Evolutionary conservation across 2,797 vertebrate species (phyloP).

Genomic region (Capromys pilorides): DNA sequence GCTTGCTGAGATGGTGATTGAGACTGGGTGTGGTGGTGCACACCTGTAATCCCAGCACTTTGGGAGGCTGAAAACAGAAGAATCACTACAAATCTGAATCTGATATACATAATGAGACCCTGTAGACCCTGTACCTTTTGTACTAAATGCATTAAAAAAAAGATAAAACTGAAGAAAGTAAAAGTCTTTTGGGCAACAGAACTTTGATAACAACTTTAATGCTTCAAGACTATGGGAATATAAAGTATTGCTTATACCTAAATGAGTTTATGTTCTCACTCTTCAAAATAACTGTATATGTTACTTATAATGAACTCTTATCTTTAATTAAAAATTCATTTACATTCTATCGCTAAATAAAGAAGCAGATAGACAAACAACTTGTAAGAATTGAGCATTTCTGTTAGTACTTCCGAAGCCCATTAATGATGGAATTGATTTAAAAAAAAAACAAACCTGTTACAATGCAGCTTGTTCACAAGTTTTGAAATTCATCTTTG

Average conservation of each 20-base stretch:
- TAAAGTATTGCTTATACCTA: not conserved
- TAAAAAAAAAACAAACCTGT: not conserved
- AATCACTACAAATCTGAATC: too few species aligned
- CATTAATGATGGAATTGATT: not conserved
- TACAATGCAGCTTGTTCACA: not conserved
- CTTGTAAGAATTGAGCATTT: not conserved
- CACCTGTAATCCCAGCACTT: too few species aligned
- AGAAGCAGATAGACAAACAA: not conserved
- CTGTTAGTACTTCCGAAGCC: constrained; percentile 7
- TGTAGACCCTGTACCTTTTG: too few species aligned
- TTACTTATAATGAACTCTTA: constrained; percentile 46
- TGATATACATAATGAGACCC: too few species aligned
- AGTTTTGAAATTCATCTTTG: not conserved
- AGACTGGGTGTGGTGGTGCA: too few species aligned
- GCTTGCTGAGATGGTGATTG: too few species aligned
- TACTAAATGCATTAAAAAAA: too few species aligned
- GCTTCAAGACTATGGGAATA: not conserved
- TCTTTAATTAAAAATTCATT: not conserved
- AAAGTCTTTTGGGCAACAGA: not conserved
- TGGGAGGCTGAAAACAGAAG: too few species aligned
- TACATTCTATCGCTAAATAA: not conserved
- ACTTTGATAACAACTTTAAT: not conserved
- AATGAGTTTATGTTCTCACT: not conserved
- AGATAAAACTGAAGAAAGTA: not conserved
- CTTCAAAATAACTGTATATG: not conserved